Evolutionary conservation across 2,113 vertebrate species (phyloP), one percentile per base, ranked within the genome.

Genomic region (Sisor rabdophorus): DNA sequence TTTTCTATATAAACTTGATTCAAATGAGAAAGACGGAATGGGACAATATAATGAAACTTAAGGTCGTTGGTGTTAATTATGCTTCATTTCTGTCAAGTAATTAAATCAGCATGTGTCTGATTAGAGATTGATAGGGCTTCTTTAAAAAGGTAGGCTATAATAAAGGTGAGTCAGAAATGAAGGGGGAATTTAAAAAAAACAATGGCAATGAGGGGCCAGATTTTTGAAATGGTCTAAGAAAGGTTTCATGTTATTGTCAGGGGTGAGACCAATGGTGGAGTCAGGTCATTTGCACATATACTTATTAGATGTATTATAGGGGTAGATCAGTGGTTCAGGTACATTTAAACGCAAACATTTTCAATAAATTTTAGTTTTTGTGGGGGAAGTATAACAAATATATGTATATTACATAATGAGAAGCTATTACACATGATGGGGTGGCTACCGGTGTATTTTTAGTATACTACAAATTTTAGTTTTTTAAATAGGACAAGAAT

Each of bases 1-100:
- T 80, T 72, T 85, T 82, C 83, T 80, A 86, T 79, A 86, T 85
- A 87, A 79, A 19, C 70, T 79, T 82, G 84, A 76, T 70, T 78
- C 65, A 84, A 84, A 79, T 76, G 63, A 74, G 47, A 69, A 28
- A 11, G 48, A 40, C 2, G 12, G 36, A 56, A 75, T 60, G 79
- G 79, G 77, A 79, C 74, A 64, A 78, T 55, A 73, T 82, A 79
- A 79, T 80, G 81, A 1, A 73, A 86, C 87, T 84, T 74, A 78
- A 84, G 86, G 79, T 86, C 84, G 79, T 78, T 86, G 56, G 47
- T 20, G 82, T 87, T 89, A 87, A 89, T 91, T 88, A 88, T 86
- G 84, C 64, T 77, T 82, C 58, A 56, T 85, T 84, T 83, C 80
- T 84, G 81, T 82, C 83, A 84, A 85, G 71, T 82, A 89, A 90